Conservation (phyloP, 2,888 invertebrate genomes). For the Bibio marci region DNA sequence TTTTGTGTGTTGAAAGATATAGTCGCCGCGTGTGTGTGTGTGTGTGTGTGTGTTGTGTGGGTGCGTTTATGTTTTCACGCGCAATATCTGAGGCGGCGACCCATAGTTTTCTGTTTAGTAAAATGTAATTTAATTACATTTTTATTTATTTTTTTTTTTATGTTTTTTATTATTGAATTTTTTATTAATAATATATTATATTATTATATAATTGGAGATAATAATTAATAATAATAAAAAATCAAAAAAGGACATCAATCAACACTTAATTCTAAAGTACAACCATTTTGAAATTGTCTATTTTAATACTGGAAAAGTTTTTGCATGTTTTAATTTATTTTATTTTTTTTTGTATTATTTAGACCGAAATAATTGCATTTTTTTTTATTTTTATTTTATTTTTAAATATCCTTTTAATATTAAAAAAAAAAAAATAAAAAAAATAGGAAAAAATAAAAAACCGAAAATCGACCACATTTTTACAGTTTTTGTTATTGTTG, state of each 20-base stretch:
- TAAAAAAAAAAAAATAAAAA: not conserved
- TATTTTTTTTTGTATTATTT: slow-evolving; percentile 1
- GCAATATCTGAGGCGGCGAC: too few relatives aligned
- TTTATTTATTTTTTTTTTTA: slow-evolving; percentile 1
- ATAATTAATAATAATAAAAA: slow-evolving; percentile 1
- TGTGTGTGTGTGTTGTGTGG: too few relatives aligned
- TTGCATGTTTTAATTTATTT: not conserved
- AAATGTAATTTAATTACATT: not conserved
- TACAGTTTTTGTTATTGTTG: too few relatives aligned
- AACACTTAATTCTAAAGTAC: slow-evolving; percentile 11
- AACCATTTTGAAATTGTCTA: slow-evolving; percentile 9
- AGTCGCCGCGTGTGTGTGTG: too few relatives aligned
- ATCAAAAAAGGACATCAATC: slow-evolving; percentile 7
- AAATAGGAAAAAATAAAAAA: not conserved
- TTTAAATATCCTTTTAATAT: not conserved
- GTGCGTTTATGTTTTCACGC: too few relatives aligned
- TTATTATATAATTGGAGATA: not conserved
- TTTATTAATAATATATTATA: slow-evolving; percentile 1
- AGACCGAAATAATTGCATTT: not conserved
- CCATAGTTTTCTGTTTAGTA: too few relatives aligned
- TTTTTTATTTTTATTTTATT: not conserved
- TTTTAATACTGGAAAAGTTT: slow-evolving; percentile 9
- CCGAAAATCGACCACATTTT: not conserved
- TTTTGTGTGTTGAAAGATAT: too few relatives aligned
- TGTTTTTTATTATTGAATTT: not conserved